Evolutionary conservation across 2,113 vertebrate genomes (phyloP).

Genomic region (Ophiodon elongatus): DNA sequence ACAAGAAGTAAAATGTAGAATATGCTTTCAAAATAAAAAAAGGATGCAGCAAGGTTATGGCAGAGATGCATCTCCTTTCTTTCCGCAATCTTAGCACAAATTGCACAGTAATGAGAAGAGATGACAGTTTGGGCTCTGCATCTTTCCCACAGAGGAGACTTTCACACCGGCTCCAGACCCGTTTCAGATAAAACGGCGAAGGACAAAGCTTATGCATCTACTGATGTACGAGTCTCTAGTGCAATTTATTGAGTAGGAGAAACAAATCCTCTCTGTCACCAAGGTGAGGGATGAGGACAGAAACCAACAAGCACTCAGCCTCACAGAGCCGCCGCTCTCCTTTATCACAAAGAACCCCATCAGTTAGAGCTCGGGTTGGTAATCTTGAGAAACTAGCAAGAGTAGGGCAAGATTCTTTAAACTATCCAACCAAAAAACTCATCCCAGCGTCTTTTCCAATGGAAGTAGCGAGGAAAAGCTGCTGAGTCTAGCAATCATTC

Average conservation of each 20-base stretch:
- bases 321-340: neutral
- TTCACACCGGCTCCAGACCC: constrained; percentile 18
- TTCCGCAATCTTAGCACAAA: constrained; percentile 35
- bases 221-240: constrained; percentile 1
- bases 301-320: neutral
- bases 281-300: constrained; percentile 23
- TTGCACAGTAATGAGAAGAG: constrained; percentile 56
- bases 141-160: constrained; percentile 18
- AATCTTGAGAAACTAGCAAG: no score
- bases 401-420: no score
- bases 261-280: constrained; percentile 17
- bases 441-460: no score
- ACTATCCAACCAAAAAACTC: no score
- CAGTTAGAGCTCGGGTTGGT: neutral
- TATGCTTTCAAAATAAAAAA: neutral
- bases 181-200: constrained; percentile 8
- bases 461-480: no score
- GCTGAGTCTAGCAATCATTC: no score
- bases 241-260: constrained; percentile 8
- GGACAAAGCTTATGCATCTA: neutral
- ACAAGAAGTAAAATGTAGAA: neutral
- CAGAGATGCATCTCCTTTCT: neutral
- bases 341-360: neutral
- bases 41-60: constrained; percentile 3
- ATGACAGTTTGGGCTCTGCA: constrained; percentile 13